Evolutionary conservation across 2,113 vertebrate species (phyloP).

Genomic region (Polypterus senegalus): DNA sequence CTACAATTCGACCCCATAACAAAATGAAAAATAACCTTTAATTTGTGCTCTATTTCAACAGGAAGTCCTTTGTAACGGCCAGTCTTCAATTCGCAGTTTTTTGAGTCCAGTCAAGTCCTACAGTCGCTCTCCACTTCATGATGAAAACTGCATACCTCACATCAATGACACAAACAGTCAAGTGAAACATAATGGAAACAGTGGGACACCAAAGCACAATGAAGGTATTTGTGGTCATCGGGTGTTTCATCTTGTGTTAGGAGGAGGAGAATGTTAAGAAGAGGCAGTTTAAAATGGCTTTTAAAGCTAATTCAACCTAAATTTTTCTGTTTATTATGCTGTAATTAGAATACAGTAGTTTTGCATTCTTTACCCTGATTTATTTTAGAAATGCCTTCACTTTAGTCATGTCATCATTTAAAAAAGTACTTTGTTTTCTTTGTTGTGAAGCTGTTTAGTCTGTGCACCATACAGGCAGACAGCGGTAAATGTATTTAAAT

Average conservation of each 20-base stretch:
- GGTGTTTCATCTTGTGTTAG: not conserved
- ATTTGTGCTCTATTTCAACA: conserved; percentile 31
- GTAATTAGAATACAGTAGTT: not conserved
- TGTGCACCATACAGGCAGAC: not conserved
- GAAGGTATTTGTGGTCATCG: conserved; percentile 46
- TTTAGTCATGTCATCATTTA: not conserved
- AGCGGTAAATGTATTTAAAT: conserved; percentile 10
- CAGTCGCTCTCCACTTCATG: conserved; percentile 63
- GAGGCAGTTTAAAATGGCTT: not conserved
- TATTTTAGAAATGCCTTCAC: not conserved
- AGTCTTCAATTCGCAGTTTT: conserved; percentile 53
- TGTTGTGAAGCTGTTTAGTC: not conserved
- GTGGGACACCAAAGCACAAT: conserved; percentile 42
- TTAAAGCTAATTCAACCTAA: not conserved
- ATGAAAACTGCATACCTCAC: conserved; percentile 61
- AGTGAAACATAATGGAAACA: conserved; percentile 38
- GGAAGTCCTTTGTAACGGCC: conserved; percentile 52
- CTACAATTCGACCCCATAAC: not conserved
- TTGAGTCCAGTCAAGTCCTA: conserved; percentile 54
- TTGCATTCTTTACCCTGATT: not conserved
- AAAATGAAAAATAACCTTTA: not conserved
- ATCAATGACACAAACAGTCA: conserved; percentile 62
- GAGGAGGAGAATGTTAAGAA: not conserved
- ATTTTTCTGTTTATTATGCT: not conserved
- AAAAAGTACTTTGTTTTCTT: not conserved